A percentile compares a stretch with the other conserved stretches of the same genome.
These are phyloP conservation scores for Channa striata DNA, from an alignment of 2,797 vertebrate species.

Conservation along the genomic window DNA sequence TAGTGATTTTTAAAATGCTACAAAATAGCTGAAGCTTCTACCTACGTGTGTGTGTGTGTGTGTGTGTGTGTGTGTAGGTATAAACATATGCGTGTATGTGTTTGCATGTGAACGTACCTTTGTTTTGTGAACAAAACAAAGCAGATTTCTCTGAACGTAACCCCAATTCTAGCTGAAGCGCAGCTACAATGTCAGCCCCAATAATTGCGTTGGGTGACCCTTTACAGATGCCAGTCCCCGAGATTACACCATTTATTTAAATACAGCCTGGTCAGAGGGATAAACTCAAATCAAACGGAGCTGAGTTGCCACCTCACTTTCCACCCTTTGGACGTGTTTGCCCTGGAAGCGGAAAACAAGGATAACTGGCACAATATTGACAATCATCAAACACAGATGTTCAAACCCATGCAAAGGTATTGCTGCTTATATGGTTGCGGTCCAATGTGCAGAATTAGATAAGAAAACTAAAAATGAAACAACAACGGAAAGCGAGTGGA, in stretches of 20 bases:
- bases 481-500: constrained; percentile 13
- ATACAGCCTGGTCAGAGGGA: constrained; percentile 77
- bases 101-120: no score
- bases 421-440: constrained; percentile 62
- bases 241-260: constrained; percentile 73
- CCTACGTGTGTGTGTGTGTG: no score
- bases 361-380: constrained; percentile 74
- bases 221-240: constrained; percentile 55
- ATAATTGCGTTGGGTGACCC: constrained; percentile 52
- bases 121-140: constrained; percentile 1
- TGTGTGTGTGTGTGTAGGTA: no score
- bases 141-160: constrained; percentile 25
- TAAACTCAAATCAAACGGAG: constrained; percentile 73
- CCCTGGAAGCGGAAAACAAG: constrained; percentile 68
- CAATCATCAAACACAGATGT: constrained; percentile 84
- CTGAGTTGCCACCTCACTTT: constrained; percentile 58
- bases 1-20: no score
- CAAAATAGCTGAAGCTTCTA: no score
- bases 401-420: constrained; percentile 80
- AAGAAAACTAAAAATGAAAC: constrained; percentile 51
- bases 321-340: constrained; percentile 66
- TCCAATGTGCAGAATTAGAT: constrained; percentile 68
- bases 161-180: constrained; percentile 18
- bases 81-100: no score
- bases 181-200: constrained; percentile 39